phyloP scores from a whole-genome alignment of 2,113 vertebrate species.

The Petrocephalus zakoni region DNA sequence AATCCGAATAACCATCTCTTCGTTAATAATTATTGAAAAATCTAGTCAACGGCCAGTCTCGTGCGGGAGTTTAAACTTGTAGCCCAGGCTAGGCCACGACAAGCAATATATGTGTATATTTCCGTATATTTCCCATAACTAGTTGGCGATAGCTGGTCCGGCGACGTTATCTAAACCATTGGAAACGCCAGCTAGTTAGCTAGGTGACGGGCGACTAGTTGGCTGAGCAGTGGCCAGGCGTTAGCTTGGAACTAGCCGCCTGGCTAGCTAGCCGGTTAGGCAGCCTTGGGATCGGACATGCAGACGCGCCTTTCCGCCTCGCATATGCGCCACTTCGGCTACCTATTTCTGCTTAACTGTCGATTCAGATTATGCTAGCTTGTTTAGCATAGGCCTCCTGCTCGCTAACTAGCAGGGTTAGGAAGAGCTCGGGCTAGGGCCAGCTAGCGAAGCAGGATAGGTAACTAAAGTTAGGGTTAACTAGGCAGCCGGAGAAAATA shows the following conservation, averaged over 20 bases:
- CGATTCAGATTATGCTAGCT: no score
- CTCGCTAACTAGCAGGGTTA: neutral
- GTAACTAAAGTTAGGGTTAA: neutral
- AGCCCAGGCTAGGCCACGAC: slow-evolving; percentile 11
- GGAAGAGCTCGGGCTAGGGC: neutral
- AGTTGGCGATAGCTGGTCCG: neutral
- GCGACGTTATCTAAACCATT: neutral
- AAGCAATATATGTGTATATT: neutral
- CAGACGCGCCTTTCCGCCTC: neutral
- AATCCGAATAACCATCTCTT: neutral
- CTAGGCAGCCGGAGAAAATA: neutral
- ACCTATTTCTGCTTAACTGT: no score
- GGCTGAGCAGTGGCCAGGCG: neutral
- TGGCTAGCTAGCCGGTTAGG: neutral
- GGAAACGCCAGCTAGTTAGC: neutral
- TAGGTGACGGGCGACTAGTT: neutral
- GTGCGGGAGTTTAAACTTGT: neutral
- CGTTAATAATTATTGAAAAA: neutral
- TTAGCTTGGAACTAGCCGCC: neutral
- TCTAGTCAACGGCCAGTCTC: neutral
- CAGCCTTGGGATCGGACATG: neutral
- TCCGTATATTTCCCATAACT: neutral
- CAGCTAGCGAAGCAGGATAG: neutral
- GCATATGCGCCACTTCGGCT: neutral
- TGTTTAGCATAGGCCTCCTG: neutral